phyloP scores from a whole-genome alignment of 2,888 invertebrate genomes.

The Parnassius glacialis region DNA sequence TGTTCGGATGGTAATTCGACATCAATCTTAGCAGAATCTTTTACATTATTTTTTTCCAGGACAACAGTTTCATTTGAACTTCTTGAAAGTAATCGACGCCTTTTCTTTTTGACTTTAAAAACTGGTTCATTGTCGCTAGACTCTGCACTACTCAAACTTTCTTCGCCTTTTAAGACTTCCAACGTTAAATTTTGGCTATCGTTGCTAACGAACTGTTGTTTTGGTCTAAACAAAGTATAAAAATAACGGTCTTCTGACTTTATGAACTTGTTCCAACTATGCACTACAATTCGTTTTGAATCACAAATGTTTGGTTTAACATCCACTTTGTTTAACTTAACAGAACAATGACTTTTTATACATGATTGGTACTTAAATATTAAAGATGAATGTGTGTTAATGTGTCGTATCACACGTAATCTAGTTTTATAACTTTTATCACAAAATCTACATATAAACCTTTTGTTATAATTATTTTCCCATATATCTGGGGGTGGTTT shows the following conservation, averaged over 20 bases:
- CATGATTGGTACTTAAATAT: slow-evolving; percentile 38
- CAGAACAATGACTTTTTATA: slow-evolving; percentile 44
- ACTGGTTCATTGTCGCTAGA: slow-evolving; percentile 37
- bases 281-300: slow-evolving; percentile 44
- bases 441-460: slow-evolving; percentile 48
- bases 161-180: background rate
- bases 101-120: slow-evolving; percentile 36
- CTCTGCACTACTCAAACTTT: slow-evolving; percentile 31
- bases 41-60: slow-evolving; percentile 30
- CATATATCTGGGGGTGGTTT: slow-evolving; percentile 31
- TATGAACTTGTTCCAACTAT: slow-evolving; percentile 47
- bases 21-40: slow-evolving; percentile 29
- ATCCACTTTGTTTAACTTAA: slow-evolving; percentile 52
- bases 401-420: slow-evolving; percentile 34
- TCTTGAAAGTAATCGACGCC: slow-evolving; percentile 42
- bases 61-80: slow-evolving; percentile 45
- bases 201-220: slow-evolving; percentile 18
- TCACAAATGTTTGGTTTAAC: slow-evolving; percentile 52
- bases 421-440: slow-evolving; percentile 31
- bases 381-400: slow-evolving; percentile 37
- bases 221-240: slow-evolving; percentile 44
- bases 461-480: slow-evolving; percentile 40
- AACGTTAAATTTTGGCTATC: background rate
- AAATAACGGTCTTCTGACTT: slow-evolving; percentile 40
- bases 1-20: background rate